Evolutionary conservation across 2,113 vertebrate genomes (phyloP), one percentile per base, ranked within the genome.

Genomic region (Eulacestoma nigropectus): DNA sequence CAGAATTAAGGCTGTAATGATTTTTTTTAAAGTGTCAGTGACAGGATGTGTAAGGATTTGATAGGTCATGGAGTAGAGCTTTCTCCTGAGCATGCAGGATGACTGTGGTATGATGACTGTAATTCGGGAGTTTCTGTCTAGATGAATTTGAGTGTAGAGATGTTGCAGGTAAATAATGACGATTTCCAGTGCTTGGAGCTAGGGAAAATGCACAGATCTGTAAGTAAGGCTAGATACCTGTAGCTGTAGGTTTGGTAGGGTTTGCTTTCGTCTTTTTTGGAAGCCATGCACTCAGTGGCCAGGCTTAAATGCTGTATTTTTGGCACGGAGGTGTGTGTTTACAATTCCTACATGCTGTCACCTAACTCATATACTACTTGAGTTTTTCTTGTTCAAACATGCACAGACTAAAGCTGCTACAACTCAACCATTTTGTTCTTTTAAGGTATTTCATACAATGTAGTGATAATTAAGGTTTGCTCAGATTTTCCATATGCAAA

Each of bases 201-300:
- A 18, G 41, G 52, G 39, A 39, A n/a, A 57, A 35, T 3, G 27
- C 16, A 23, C 16, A 8, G 35, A 10, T 26, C n/a, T 2, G 1
- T 78, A 68, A 42, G 26, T 63, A 37, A 68, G 63, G 49, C 19
- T 57, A 25, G 56, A 44, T 67, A 55, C 9, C 9, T 23, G 15
- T 37, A 55, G 32, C 23, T 72, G 1, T 80, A 30, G 49, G 26
- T 56, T 90, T 23, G 5, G 13, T 41, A 37, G 68, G 30, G 13
- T 78, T 88, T 67, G 27, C 21, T 84, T 94, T 49, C 41, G 14
- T 13, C 0, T 29, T n/a, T 56, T 67, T 78, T 44, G 29, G 73
- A 72, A 79, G 35, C 0, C 0, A 6, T 26, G 26, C 26, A 37
- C 23, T 6, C 35, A 16, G 32, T 1, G 2, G 20, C 21, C 33